These are phyloP conservation scores for Peromyscus californicus DNA, from an alignment of 2,113 vertebrate genomes.

Conservation along the genomic window DNA sequence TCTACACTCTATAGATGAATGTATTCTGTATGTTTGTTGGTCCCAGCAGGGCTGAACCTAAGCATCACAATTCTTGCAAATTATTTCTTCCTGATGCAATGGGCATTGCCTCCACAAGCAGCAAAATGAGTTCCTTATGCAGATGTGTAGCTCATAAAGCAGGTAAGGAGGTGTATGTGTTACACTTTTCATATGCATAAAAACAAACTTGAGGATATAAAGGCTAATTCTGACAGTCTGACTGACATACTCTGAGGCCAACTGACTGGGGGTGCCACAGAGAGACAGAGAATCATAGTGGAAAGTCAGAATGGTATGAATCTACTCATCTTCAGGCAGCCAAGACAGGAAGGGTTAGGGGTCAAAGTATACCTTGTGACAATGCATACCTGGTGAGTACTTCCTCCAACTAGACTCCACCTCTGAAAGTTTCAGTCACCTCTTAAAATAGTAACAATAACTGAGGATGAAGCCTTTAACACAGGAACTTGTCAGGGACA, in stretches of 20 bases:
- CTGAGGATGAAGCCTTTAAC: neutral
- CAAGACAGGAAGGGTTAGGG: neutral
- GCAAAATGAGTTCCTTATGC: neutral
- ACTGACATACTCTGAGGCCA: neutral
- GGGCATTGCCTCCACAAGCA: neutral
- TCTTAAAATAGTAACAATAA: neutral
- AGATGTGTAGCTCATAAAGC: neutral
- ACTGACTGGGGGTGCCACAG: rapidly evolving
- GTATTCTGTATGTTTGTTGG: rapidly evolving
- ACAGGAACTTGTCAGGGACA: neutral
- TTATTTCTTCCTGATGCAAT: neutral
- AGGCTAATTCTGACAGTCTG: neutral
- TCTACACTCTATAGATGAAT: neutral
- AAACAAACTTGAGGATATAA: neutral
- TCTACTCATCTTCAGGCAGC: neutral
- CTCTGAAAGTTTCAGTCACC: neutral
- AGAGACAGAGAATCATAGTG: neutral
- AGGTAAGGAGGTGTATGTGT: too few relatives aligned
- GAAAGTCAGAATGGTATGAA: too few relatives aligned
- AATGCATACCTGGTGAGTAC: neutral
- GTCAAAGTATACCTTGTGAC: neutral
- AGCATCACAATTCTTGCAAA: neutral
- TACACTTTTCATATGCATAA: too few relatives aligned
- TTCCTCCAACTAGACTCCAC: neutral
- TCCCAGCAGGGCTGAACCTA: neutral